A percentile compares a stretch with the other conserved stretches of the same genome.
These are phyloP conservation scores for Mesoclemmys tuberculata DNA, from an alignment of 2,113 vertebrate genomes.

Conservation along the genomic window DNA sequence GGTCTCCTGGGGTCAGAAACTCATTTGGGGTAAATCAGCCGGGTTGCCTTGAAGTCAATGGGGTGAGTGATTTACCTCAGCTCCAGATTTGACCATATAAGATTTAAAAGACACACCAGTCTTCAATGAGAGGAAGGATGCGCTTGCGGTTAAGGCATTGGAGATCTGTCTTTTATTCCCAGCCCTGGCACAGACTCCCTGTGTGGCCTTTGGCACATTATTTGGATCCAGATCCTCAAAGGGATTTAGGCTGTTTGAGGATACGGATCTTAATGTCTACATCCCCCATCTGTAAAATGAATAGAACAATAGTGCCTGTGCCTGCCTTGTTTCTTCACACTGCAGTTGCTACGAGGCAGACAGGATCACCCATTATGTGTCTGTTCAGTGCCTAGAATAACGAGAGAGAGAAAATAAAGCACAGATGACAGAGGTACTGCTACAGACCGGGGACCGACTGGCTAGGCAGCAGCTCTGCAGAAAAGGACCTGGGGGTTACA, in stretches of 20 bases:
- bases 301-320: neutral
- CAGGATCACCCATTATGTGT: neutral
- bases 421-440: too few species aligned
- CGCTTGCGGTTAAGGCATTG: too few species aligned
- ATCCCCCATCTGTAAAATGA: neutral
- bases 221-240: neutral
- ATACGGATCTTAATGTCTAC: neutral
- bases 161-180: neutral
- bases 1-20: neutral
- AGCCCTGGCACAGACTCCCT: neutral
- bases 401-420: neutral
- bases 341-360: neutral
- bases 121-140: neutral
- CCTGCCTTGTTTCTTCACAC: neutral
- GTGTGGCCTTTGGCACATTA: neutral
- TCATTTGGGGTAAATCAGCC: accelerated
- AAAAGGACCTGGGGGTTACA: too few species aligned
- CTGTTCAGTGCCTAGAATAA: neutral
- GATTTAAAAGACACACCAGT: neutral
- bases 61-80: accelerated
- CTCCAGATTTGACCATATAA: neutral
- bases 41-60: neutral
- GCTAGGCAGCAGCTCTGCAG: too few species aligned
- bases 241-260: neutral
- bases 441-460: too few species aligned